Base-by-base conservation (phyloP, 2,888 invertebrate genomes). In the Pogonocherus hispidulus region DNA sequence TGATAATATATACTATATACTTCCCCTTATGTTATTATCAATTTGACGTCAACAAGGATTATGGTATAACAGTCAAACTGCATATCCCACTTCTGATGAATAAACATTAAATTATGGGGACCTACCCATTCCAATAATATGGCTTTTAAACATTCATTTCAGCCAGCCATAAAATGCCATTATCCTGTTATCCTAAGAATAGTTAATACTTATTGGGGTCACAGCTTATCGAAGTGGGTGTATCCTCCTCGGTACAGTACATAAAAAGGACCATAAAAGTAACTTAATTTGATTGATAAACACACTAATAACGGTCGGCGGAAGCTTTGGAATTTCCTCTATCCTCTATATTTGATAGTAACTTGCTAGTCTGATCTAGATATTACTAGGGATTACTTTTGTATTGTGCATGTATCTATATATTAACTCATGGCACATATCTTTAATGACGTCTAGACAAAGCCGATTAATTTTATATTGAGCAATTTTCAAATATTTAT, bases 241-340 rank as follows among this genome's bases (percentile, higher is more conserved):
- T 57, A 46, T 23, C n/a, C 22, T 57, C 57, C 16, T 22, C 14
- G 14, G 23, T 57, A 46, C 14, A 16, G 57, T 41, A 44, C 56
- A 22, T 44, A 47, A 47, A 27, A 47, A 59, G 59, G 22, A 16
- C 35, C 59, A 59, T 59, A 59, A 59, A 59, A 59, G 27, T 6
- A 27, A 46, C 47, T 59, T 32, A 59, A 59, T 59, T 46, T 46
- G 27, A 32, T 20, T 47, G 47, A 59, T 59, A 59, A 59, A 59
- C 47, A 49, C 32, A 19, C 32, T 47, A 59, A 59, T 59, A 59
- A 59, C 19, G 19, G 1, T 47, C 27, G 44, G 47, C 47, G 27
- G 47, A 46, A 59, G 47, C 47, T 32, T 46, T 18, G 59, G 47
- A 20, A 27, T 27, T 44, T 46, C 57, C 27, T 37, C 5, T 41